phyloP scores from a whole-genome alignment of 2,888 invertebrate genomes.

The Drosophila pegasa region DNA sequence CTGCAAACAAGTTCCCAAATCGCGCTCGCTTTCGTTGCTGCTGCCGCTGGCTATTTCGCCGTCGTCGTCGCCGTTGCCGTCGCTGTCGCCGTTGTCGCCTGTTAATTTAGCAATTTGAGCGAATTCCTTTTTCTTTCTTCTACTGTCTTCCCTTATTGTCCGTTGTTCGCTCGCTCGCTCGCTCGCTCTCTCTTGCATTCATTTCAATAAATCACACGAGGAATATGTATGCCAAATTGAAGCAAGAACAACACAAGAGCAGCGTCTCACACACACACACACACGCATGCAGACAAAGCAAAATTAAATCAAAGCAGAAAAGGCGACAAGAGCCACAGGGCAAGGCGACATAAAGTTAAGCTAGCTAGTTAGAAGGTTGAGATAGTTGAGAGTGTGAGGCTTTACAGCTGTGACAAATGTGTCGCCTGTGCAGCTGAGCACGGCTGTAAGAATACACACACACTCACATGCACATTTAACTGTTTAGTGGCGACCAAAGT shows the following conservation, averaged over 20 bases:
- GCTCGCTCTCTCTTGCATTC: slow-evolving; percentile 44
- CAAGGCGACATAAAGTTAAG: slow-evolving; percentile 24
- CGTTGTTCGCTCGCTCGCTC: slow-evolving; percentile 13
- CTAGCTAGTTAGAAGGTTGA: slow-evolving; percentile 6
- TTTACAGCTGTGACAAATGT: slow-evolving; percentile 28
- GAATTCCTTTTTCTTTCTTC: slow-evolving; percentile 50
- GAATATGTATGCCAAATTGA: slow-evolving; percentile 46
- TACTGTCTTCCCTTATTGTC: slow-evolving; percentile 34
- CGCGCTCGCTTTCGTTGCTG: slow-evolving; percentile 74
- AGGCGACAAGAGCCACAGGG: slow-evolving; percentile 2
- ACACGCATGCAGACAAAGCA: background rate
- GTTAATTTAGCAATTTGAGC: slow-evolving; percentile 75
- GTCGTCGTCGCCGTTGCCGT: background rate
- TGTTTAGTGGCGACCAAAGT: too few species aligned
- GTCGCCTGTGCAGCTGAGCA: slow-evolving; percentile 48
- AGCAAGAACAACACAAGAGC: slow-evolving; percentile 35
- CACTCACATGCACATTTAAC: too few species aligned
- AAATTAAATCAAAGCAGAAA: slow-evolving; percentile 39
- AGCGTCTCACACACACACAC: slow-evolving; percentile 6
- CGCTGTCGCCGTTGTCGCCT: slow-evolving; percentile 30
- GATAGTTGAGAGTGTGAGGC: too few species aligned
- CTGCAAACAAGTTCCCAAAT: slow-evolving; percentile 65
- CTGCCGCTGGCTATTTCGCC: slow-evolving; percentile 30
- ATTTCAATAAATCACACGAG: slow-evolving; percentile 68
- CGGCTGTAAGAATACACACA: background rate